Conservation (phyloP, 2,113 vertebrate species). For the Catagonus wagneri region DNA sequence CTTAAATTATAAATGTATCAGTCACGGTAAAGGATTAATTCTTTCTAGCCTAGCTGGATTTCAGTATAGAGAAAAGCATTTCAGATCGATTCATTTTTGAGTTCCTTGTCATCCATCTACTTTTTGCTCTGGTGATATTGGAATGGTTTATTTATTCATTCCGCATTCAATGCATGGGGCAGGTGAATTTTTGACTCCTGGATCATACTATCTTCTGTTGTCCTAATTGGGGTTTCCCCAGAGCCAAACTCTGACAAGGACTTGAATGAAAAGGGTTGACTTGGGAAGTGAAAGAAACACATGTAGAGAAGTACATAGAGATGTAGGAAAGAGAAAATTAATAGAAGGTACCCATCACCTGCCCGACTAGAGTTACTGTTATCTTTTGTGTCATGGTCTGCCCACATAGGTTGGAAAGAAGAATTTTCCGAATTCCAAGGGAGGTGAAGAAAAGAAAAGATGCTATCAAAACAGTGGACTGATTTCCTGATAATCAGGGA, state of each 20-base stretch:
- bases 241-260: background rate
- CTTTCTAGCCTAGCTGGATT: conserved; percentile 43
- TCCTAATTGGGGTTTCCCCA: background rate
- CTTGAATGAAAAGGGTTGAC: background rate
- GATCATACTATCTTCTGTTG: background rate
- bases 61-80: conserved; percentile 32
- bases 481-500: no score
- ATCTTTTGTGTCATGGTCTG: no score
- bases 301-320: background rate
- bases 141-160: background rate
- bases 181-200: background rate
- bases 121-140: background rate
- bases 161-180: background rate
- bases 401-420: no score
- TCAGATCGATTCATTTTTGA: background rate
- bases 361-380: background rate
- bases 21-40: conserved; percentile 40
- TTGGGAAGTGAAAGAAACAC: background rate
- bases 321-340: background rate
- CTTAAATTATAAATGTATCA: conserved; percentile 30
- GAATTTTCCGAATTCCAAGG: no score
- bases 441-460: no score
- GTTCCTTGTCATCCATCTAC: background rate
- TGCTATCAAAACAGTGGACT: no score
- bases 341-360: background rate